Conservation (phyloP, 2,888 invertebrate species). For the Peribatodes rhomboidaria region DNA sequence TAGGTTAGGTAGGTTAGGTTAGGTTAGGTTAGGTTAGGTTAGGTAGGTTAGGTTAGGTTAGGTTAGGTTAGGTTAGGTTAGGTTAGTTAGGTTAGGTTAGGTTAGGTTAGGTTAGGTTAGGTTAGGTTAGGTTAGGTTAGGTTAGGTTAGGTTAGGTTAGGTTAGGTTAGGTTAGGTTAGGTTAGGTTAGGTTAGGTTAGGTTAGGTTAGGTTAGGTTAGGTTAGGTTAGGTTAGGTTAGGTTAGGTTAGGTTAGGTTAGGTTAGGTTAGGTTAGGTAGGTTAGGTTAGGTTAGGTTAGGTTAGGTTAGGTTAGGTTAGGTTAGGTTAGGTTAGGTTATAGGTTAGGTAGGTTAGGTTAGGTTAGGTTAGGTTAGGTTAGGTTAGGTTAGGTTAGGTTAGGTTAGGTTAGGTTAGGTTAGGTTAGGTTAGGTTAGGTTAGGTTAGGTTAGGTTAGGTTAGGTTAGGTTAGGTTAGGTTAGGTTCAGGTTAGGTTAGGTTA, state of each 20-base stretch:
- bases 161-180: constrained; percentile 52
- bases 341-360: constrained; percentile 5
- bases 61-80: constrained; percentile 48
- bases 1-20: constrained; percentile 43
- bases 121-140: constrained; percentile 48
- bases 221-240: constrained; percentile 55
- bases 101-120: constrained; percentile 50
- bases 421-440: constrained; percentile 10
- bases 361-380: constrained; percentile 5
- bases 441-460: constrained; percentile 17
- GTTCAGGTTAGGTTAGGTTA: constrained; percentile 13
- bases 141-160: constrained; percentile 49
- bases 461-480: constrained; percentile 17
- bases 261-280: constrained; percentile 43
- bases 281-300: constrained; percentile 43
- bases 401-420: constrained; percentile 5
- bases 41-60: constrained; percentile 46
- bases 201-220: constrained; percentile 52
- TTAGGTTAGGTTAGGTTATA: constrained; percentile 33
- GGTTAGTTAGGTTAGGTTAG: constrained; percentile 50
- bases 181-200: constrained; percentile 51
- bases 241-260: constrained; percentile 45
- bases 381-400: constrained; percentile 5
- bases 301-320: constrained; percentile 41
- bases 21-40: constrained; percentile 45